phyloP scores from a whole-genome alignment of 2,888 invertebrate species.

The Caenorhabditis drosophilae region DNA sequence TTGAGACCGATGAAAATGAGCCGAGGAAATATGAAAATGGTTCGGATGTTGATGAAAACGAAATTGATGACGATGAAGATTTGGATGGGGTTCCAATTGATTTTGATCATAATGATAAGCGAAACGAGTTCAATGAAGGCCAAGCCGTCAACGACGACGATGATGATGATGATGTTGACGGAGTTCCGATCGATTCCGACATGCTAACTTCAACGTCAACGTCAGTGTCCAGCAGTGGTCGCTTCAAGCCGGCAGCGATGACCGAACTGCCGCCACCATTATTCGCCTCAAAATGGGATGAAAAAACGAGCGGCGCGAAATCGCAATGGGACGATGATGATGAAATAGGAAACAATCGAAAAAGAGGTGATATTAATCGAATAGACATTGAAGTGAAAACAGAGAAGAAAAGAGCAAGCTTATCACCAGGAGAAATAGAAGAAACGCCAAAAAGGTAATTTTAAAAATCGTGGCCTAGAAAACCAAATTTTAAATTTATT shows the following conservation, averaged over 20 bases:
- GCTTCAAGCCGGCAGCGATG: no score
- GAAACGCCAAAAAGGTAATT: background rate
- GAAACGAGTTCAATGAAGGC: no score
- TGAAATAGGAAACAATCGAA: no score
- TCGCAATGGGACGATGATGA: constrained; percentile 16
- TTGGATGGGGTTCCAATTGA: constrained; percentile 46
- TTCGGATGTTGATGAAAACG: background rate
- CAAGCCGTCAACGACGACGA: no score
- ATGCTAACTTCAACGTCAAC: no score
- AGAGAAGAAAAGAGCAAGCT: background rate
- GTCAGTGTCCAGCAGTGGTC: background rate
- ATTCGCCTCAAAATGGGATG: constrained; percentile 29
- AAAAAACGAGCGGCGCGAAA: constrained; percentile 3
- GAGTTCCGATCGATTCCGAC: constrained; percentile 31
- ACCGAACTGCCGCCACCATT: background rate
- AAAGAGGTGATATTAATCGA: constrained; percentile 9
- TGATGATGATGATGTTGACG: constrained; percentile 41
- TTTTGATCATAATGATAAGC: background rate
- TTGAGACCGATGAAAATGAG: constrained; percentile 38
- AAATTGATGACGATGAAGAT: constrained; percentile 22
- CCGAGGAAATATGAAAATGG: no score
- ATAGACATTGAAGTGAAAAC: background rate
- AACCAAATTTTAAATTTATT: background rate
- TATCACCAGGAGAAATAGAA: constrained; percentile 10
- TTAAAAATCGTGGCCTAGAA: background rate